Evolutionary conservation across 2,113 vertebrate species (phyloP).

Genomic region (Ia io): DNA sequence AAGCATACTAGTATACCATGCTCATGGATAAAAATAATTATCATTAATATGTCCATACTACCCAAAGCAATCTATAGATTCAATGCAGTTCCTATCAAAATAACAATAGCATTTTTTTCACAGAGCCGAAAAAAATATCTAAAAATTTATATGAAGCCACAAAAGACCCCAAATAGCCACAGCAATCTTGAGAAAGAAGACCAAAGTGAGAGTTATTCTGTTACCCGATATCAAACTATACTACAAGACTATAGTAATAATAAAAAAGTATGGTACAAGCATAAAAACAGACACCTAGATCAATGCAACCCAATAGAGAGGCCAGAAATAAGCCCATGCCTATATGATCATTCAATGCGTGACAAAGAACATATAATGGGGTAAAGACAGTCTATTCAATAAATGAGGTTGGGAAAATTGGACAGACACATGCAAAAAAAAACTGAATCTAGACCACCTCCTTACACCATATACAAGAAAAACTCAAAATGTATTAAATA

Average conservation of each 20-base stretch:
- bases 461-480: neutral
- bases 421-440: neutral
- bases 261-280: neutral
- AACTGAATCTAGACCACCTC: neutral
- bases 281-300: neutral
- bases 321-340: neutral
- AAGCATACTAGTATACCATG: neutral
- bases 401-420: neutral
- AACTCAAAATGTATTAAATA: neutral
- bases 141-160: neutral
- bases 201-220: neutral
- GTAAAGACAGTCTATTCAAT: neutral
- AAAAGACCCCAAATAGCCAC: neutral
- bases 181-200: neutral
- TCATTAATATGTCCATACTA: neutral
- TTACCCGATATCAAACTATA: neutral
- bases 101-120: neutral
- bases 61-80: neutral
- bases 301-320: neutral
- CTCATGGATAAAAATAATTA: neutral
- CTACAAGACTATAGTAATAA: neutral
- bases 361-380: neutral
- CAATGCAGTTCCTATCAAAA: neutral
- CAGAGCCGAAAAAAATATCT: neutral
- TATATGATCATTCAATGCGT: neutral